Conservation (phyloP, 1,140 invertebrate species). For the Diabrotica undecimpunctata region DNA sequence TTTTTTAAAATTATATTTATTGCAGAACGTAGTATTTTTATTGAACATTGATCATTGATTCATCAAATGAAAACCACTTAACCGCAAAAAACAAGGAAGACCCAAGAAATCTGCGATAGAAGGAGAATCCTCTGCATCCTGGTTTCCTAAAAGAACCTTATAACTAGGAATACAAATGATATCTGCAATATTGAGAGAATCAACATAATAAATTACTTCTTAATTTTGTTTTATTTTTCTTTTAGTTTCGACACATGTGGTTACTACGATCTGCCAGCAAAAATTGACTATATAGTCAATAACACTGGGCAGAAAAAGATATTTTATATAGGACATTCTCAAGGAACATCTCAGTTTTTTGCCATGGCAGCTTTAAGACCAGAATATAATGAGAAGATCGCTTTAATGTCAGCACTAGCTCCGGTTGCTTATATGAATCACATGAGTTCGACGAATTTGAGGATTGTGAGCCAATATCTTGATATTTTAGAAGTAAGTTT, state of each 20-base stretch:
- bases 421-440: slow-evolving; percentile 64
- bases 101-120: too few species aligned
- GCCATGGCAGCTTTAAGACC: slow-evolving; percentile 63
- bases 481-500: slow-evolving; percentile 1
- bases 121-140: too few species aligned
- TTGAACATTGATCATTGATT: too few species aligned
- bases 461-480: slow-evolving; percentile 9
- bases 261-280: slow-evolving; percentile 57
- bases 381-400: slow-evolving; percentile 58
- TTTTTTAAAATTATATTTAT: too few species aligned
- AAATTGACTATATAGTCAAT: slow-evolving; percentile 53
- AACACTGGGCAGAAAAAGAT: slow-evolving; percentile 28
- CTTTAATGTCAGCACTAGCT: slow-evolving; percentile 61
- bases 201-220: too few species aligned
- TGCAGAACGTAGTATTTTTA: too few species aligned
- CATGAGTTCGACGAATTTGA: slow-evolving; percentile 24
- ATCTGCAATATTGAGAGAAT: too few species aligned
- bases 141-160: too few species aligned
- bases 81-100: too few species aligned
- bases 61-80: too few species aligned
- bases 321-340: slow-evolving; percentile 38
- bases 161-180: too few species aligned
- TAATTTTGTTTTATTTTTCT: not conserved
- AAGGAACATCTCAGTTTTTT: slow-evolving; percentile 61
- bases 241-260: slow-evolving; percentile 46